These are phyloP conservation scores for Trichomycterus rosablanca DNA, from an alignment of 2,113 vertebrate species.

Conservation along the genomic window DNA sequence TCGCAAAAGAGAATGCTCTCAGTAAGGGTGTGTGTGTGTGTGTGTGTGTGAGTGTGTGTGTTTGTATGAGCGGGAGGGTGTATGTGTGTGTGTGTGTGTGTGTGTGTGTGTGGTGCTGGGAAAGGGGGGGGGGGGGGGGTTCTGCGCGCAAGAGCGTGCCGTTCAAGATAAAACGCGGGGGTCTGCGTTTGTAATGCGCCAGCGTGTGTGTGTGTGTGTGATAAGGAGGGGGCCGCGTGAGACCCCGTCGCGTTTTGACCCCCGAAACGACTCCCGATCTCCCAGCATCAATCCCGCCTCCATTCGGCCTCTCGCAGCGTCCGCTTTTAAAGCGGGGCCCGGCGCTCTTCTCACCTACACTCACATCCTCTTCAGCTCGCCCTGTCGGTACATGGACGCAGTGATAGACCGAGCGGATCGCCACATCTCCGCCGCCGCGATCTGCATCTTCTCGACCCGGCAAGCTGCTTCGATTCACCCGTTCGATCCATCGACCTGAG, in stretches of 20 bases:
- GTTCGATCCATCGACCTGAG: too few species aligned
- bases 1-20: too few species aligned
- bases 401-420: constrained; percentile 41
- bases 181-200: constrained; percentile 56
- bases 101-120: background rate
- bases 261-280: constrained; percentile 66
- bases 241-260: constrained; percentile 75
- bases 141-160: constrained; percentile 35
- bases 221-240: constrained; percentile 57
- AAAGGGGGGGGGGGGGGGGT: constrained; percentile 5
- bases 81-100: background rate
- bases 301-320: constrained; percentile 35
- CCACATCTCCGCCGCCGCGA: constrained; percentile 28
- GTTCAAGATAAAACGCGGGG: constrained; percentile 50
- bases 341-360: constrained; percentile 32
- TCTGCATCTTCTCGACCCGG: constrained; percentile 17
- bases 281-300: constrained; percentile 49
- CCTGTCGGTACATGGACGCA: constrained; percentile 46
- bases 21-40: background rate
- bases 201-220: constrained; percentile 48
- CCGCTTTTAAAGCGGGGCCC: constrained; percentile 42
- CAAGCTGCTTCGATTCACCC: background rate
- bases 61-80: background rate
- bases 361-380: constrained; percentile 34
- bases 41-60: background rate